Percentiles rank a stretch among this genome's conserved stretches.
These are phyloP conservation scores for Dunckerocampus dactyliophorus DNA, from an alignment of 2,113 vertebrate species.

Conservation along the genomic window DNA sequence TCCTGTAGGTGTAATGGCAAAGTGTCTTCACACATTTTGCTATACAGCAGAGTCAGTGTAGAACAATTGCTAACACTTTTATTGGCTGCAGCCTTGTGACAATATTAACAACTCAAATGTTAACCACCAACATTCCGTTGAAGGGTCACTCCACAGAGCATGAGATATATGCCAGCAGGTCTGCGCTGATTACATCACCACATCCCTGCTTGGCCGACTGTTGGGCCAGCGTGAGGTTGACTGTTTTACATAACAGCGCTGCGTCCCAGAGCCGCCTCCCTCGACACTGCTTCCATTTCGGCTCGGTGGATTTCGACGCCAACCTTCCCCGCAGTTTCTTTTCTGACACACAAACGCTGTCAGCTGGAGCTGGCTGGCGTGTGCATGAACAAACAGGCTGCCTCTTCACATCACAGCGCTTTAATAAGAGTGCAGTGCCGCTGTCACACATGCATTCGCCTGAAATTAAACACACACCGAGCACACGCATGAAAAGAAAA, in stretches of 20 bases:
- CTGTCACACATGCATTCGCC: constrained; percentile 10
- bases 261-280: neutral
- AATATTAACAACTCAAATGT: constrained; percentile 7
- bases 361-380: constrained; percentile 33
- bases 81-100: neutral
- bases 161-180: constrained; percentile 37
- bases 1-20: neutral
- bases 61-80: neutral
- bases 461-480: constrained; percentile 28
- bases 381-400: constrained; percentile 34
- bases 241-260: constrained; percentile 57
- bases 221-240: constrained; percentile 43
- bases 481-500: neutral
- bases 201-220: constrained; percentile 42
- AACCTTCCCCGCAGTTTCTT: constrained; percentile 19
- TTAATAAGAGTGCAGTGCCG: neutral
- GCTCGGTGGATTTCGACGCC: constrained; percentile 22
- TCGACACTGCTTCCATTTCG: constrained; percentile 18
- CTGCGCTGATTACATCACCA: constrained; percentile 55
- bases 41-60: neutral
- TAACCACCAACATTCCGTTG: constrained; percentile 17
- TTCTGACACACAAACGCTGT: constrained; percentile 35
- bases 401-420: constrained; percentile 12
- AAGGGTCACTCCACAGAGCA: constrained; percentile 23
- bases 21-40: neutral